Base-by-base conservation (phyloP, 2,888 invertebrate species). In the Conops quadrifasciatus region DNA sequence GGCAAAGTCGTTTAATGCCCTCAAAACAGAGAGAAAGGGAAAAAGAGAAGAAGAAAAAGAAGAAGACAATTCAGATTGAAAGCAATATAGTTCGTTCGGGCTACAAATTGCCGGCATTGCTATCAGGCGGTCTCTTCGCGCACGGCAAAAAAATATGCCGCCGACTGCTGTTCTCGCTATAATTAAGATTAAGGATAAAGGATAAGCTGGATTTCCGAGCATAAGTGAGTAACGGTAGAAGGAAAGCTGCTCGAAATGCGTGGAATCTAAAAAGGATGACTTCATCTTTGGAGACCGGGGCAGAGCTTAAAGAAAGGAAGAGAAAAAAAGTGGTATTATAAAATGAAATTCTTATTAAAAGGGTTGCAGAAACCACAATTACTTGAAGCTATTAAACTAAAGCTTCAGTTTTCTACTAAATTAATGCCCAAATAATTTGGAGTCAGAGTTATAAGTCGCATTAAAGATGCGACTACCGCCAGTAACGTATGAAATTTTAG, bases 171-270 rank as follows among this genome's bases (percentile, higher is more conserved):
- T 36, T 36, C 36, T 77, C 78, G 80, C 82, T 79, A 79, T 83
- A 83, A 83, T 83, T 83, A 83, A 83, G 83, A 83, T 83, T 82
- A 83, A 82, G 83, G 82, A 82, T 81, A 81, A 81, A 78, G 80
- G 80, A 75, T 80, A 82, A 82, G 82, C 78, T 80, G 82, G 83
- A 83, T 83, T 82, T 82, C 78, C 82, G 78, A 75, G 59, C 72
- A 68, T 62, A 51, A 68, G 62, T 45, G 49, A 59, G 67, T 59
- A 59, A 26, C 49, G 47, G 67, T 47, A 26, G 59, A 36, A 36
- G 26, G 36, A 24, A 67, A 67, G 43, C 21, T 56, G 67, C 45
- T 47, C 43, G 36, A 56, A 58, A 67, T 67, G 56, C 67, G 58
- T 24, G 43, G 66, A 66, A 63, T 63, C 45, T n/a, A 21, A 56